Evolutionary conservation across 2,888 invertebrate species (phyloP), one percentile per base, ranked within the genome.

Genomic region (Chironomus riparius): DNA sequence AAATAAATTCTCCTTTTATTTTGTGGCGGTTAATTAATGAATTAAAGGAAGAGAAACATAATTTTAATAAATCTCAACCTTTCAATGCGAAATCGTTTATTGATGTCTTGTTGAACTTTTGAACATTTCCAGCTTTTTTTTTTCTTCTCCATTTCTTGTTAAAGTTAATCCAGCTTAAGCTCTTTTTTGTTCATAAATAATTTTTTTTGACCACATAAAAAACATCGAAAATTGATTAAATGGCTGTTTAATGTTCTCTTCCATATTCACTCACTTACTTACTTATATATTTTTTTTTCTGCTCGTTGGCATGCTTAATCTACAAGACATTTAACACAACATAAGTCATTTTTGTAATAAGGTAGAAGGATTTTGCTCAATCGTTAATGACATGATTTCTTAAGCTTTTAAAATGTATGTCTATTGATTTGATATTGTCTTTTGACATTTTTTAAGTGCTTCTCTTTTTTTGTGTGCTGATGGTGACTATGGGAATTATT

Each of bases 21-120:
- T 18, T 56, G n/a, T 56, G 56, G 56, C 56, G 56, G 65, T 24
- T 24, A 65, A 65, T 65, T 65, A 65, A 65, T 65, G 65, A 65
- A 65, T 65, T 65, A 21, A 65, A 65, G 22, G 21, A 56, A 15
- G 56, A 56, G 15, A 21, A 65, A 65, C 18, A 65, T 21, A 65
- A 62, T 62, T 62, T 65, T 24, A 65, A 65, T 65, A 65, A 65
- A 65, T 65, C 21, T 65, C 21, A 65, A 21, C 65, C 65, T 56
- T 15, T 18, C 56, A 38, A 10, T 38, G 38, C 15, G 56, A 56
- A 15, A 18, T 56, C 56, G 56, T 56, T 56, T 56, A 56, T 56
- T 56, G 56, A 56, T 56, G 56, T 56, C 56, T 65, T 22, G 65
- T 65, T 65, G 65, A 65, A 65, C 65, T 65, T 65, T 65, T 65